These are phyloP conservation scores for Tuta absoluta DNA, from an alignment of 2,888 invertebrate species.

Conservation along the genomic window DNA sequence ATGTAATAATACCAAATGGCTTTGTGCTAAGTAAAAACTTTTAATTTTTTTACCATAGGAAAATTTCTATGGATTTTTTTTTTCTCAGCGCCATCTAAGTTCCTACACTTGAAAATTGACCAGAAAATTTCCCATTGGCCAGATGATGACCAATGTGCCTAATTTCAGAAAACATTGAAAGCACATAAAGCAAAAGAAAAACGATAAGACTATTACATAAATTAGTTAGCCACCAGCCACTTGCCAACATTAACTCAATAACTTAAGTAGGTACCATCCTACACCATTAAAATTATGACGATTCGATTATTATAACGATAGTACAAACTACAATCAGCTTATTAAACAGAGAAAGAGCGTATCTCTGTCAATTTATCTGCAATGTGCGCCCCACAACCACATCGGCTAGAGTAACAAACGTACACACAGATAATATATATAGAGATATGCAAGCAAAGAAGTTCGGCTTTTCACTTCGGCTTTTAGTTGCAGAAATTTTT, in stretches of 20 bases:
- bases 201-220: neutral
- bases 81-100: too few relatives aligned
- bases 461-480: neutral
- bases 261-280: neutral
- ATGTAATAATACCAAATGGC: too few relatives aligned
- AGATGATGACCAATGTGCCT: neutral
- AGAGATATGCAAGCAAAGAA: neutral
- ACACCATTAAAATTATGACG: conserved; percentile 10
- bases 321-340: conserved; percentile 48
- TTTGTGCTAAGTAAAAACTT: too few relatives aligned
- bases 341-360: conserved; percentile 62
- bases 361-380: conserved; percentile 72
- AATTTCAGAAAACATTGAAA: neutral
- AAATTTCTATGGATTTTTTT: too few relatives aligned
- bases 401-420: conserved; percentile 48
- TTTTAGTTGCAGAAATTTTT: too few relatives aligned
- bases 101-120: too few relatives aligned
- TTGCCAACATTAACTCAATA: conserved; percentile 6
- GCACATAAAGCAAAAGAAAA: too few relatives aligned
- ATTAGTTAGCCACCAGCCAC: neutral
- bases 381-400: conserved; percentile 37
- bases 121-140: too few relatives aligned
- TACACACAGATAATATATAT: conserved; percentile 43
- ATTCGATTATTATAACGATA: conserved; percentile 27
- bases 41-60: too few relatives aligned